phyloP scores from a whole-genome alignment of 2,888 invertebrate genomes.

The Nudaria mundana region DNA sequence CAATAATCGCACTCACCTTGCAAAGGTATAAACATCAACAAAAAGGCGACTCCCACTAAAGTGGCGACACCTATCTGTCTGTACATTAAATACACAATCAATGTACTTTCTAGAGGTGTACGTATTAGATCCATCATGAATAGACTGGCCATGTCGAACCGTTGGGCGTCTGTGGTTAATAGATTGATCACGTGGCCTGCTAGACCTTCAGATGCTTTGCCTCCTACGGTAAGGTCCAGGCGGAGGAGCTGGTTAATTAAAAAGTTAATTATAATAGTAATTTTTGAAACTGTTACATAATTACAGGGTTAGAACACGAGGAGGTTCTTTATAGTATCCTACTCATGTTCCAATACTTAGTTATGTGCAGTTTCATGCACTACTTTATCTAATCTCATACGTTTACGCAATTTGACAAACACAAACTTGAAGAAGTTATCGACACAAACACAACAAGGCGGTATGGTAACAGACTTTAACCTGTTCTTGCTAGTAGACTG shows the following conservation, averaged over 20 bases:
- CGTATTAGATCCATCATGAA: slow-evolving; percentile 92
- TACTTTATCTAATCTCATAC: too few relatives aligned
- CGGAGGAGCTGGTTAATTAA: slow-evolving; percentile 82
- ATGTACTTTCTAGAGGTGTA: slow-evolving; percentile 89
- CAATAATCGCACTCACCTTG: slow-evolving; percentile 71
- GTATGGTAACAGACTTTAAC: too few relatives aligned
- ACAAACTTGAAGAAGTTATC: too few relatives aligned
- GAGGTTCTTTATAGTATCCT: too few relatives aligned
- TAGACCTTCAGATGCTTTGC: slow-evolving; percentile 82
- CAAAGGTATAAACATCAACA: slow-evolving; percentile 82
- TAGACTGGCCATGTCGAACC: slow-evolving; percentile 91
- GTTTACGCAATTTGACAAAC: too few relatives aligned
- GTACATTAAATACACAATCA: slow-evolving; percentile 89
- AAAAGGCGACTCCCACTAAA: slow-evolving; percentile 80
- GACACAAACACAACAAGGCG: too few relatives aligned
- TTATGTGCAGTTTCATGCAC: too few relatives aligned
- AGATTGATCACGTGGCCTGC: slow-evolving; percentile 86
- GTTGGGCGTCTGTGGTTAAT: slow-evolving; percentile 92
- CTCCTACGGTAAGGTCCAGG: slow-evolving; percentile 84
- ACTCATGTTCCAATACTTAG: too few relatives aligned
- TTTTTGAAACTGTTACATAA: too few relatives aligned
- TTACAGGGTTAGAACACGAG: not conserved
- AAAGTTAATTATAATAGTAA: not conserved
- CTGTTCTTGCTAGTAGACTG: too few relatives aligned
- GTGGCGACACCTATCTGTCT: slow-evolving; percentile 79